These are phyloP conservation scores for Pollenia labialis DNA, from an alignment of 2,888 invertebrate species.

Conservation along the genomic window DNA sequence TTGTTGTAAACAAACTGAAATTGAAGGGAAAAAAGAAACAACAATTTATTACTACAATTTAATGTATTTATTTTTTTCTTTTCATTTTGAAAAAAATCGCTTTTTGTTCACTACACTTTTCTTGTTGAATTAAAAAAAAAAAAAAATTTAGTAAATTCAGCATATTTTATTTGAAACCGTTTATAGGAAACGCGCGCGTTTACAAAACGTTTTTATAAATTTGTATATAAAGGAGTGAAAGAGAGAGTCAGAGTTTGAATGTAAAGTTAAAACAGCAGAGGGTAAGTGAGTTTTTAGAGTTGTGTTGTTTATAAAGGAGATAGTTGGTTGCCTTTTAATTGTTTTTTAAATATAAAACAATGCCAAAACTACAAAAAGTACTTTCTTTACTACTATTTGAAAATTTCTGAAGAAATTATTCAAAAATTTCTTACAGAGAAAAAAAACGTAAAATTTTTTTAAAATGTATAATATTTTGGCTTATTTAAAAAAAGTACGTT, in stretches of 20 bases:
- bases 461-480: no score
- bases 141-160: constrained; percentile 43
- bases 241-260: neutral
- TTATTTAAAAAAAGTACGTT: constrained; percentile 20
- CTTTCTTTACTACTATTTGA: neutral
- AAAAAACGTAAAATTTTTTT: neutral
- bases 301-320: neutral
- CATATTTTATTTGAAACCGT: constrained; percentile 65
- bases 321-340: constrained; percentile 8
- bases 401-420: neutral
- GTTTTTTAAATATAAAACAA: neutral
- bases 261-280: neutral
- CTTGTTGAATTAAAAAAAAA: neutral
- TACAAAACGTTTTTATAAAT: constrained; percentile 3
- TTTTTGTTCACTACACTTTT: constrained; percentile 50
- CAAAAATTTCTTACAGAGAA: neutral
- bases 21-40: constrained; percentile 38
- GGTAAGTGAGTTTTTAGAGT: neutral
- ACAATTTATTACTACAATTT: constrained; percentile 38
- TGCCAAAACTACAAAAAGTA: neutral
- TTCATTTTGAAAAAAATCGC: constrained; percentile 1
- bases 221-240: neutral
- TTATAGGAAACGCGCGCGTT: constrained; percentile 56
- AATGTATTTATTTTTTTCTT: constrained; percentile 13
- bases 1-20: constrained; percentile 71